A percentile compares a stretch with the other conserved stretches of the same genome.
These are phyloP conservation scores for Melanotaenia trifasciata DNA, from an alignment of 2,797 vertebrate genomes.

Conservation along the genomic window DNA sequence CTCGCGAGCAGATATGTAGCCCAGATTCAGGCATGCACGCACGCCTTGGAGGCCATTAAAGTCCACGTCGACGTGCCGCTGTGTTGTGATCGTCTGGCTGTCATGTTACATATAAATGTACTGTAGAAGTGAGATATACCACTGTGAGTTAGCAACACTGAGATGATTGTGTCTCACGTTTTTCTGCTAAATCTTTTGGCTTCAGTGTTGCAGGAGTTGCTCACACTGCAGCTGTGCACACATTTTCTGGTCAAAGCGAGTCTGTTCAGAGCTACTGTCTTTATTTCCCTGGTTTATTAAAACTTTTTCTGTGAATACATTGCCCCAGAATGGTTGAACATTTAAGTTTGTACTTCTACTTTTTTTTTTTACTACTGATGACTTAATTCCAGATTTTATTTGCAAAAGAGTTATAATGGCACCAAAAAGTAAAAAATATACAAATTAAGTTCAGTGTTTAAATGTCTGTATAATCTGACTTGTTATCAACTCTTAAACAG, in stretches of 20 bases:
- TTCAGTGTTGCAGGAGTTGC: background rate
- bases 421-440: background rate
- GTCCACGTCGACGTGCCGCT: slow-evolving; percentile 25
- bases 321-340: background rate
- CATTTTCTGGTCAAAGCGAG: background rate
- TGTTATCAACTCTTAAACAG: background rate
- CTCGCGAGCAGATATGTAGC: slow-evolving; percentile 64
- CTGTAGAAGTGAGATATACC: slow-evolving; percentile 26
- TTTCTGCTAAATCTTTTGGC: background rate
- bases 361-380: too few species aligned
- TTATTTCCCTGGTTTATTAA: too few species aligned
- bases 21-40: background rate
- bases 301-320: background rate
- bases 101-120: slow-evolving; percentile 36
- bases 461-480: background rate
- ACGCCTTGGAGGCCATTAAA: slow-evolving; percentile 22
- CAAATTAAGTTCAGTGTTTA: background rate
- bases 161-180: background rate
- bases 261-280: too few species aligned
- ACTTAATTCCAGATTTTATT: background rate
- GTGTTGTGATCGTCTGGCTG: slow-evolving; percentile 16
- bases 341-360: too few species aligned
- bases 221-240: background rate
- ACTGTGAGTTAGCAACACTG: slow-evolving; percentile 19
- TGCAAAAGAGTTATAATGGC: background rate